Base-by-base conservation (phyloP, 2,113 vertebrate genomes). In the Thamnaconus septentrionalis region DNA sequence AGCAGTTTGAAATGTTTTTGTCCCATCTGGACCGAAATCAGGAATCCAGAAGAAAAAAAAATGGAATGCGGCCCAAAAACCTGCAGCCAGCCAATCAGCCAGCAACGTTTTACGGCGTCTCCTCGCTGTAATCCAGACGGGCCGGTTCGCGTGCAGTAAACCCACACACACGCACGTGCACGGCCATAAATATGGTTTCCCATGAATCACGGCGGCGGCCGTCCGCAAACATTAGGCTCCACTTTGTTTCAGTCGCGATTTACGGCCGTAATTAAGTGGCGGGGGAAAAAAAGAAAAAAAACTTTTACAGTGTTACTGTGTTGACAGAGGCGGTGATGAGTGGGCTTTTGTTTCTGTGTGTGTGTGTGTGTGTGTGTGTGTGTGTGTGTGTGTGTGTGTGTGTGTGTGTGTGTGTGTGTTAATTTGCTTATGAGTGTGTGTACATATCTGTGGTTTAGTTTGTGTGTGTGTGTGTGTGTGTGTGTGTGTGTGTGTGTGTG, bases 321-420 rank as follows among this genome's bases (percentile, higher is more conserved):
- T 62, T 73, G 61, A 58, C 65, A 65, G 31, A 56, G 72, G 48
- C 52, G 60, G 54, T 69, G 62, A 75, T 84, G 63, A 66, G 62
- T 61, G 55, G 53, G n/a, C 43, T 71, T 71, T 78, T 67, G 43
- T 70, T 70, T 45, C 4, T 65, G 46, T 56, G 10, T 42, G 54
- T 54, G 55, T 69, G 67, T 66, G 59, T 77, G 60, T 39, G 18
- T 31, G 18, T 31, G 18, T 31, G 18, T 31, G 18, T 31, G 18
- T 31, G 18, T 31, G 18, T 31, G 18, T 31, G n/a, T n/a, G n/a
- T n/a, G n/a, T n/a, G n/a, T n/a, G n/a, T n/a, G n/a, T n/a, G n/a
- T n/a, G n/a, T 31, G 18, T 31, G 18, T 53, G 52, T 71, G 41
- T 60, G 64, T 31, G 18, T 31, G 2, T 31, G 18, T 31, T 31